phyloP scores from a whole-genome alignment of 2,888 invertebrate species.

The Limnephilus marmoratus region DNA sequence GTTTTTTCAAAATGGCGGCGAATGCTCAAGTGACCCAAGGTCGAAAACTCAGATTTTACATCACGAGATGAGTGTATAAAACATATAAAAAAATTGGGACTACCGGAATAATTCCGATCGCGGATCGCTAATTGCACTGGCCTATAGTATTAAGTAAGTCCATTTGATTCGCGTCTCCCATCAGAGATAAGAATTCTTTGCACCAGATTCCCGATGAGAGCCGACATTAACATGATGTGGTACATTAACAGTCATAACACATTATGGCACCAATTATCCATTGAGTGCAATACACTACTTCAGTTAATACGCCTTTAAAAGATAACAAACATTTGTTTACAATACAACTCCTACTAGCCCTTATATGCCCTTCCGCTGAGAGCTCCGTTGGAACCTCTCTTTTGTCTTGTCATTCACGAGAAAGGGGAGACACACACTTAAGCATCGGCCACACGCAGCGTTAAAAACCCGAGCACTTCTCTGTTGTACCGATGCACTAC shows the following conservation, averaged over 20 bases:
- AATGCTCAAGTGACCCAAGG: no score
- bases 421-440: neutral
- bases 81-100: no score
- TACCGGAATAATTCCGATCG: no score
- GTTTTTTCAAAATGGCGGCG: no score
- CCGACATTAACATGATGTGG: neutral
- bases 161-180: neutral
- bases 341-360: neutral
- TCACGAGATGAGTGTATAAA: no score
- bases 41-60: no score
- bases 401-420: neutral
- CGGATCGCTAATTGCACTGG: no score
- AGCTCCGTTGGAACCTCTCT: neutral
- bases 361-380: neutral
- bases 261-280: neutral
- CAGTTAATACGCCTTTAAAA: neutral
- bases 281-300: neutral
- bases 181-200: neutral
- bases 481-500: no score
- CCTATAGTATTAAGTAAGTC: neutral
- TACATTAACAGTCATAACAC: neutral
- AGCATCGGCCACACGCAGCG: no score
- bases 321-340: neutral
- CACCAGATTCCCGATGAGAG: neutral
- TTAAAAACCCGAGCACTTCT: no score